Conservation (phyloP, 92 coral and sea anemone species). For the Micromussa lordhowensis region DNA sequence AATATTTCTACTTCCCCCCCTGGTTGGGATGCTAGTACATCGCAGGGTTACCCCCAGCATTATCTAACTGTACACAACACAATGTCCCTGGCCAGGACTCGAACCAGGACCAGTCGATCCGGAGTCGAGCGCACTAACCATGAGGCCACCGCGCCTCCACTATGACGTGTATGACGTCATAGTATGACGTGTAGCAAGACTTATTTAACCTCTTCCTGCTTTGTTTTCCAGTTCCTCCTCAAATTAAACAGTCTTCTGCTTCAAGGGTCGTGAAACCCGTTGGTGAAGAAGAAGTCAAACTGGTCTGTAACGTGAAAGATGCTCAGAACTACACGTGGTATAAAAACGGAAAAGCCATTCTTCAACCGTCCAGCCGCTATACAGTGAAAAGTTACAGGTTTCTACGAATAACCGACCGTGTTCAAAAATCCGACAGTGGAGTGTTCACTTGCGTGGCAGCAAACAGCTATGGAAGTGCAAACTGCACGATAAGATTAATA, state of each 20-base stretch:
- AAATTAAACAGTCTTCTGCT: conserved; percentile 13
- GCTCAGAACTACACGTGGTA: conserved; percentile 55
- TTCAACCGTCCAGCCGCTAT: neutral
- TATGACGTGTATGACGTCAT: too few relatives aligned
- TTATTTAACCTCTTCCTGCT: neutral
- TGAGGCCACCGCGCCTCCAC: too few relatives aligned
- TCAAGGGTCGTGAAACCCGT: conserved; percentile 38
- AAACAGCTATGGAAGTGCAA: conserved; percentile 43
- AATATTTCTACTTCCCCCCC: too few relatives aligned
- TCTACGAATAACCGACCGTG: conserved; percentile 50
- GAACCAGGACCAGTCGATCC: too few relatives aligned
- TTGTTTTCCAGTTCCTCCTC: conserved; percentile 31
- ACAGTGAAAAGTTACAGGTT: conserved; percentile 26
- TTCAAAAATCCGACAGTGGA: conserved; percentile 62
- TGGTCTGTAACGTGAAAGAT: conserved; percentile 48
- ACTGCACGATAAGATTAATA: conserved; percentile 24
- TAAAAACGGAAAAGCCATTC: conserved; percentile 43
- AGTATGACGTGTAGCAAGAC: neutral
- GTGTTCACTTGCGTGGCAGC: conserved; percentile 56
- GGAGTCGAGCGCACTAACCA: too few relatives aligned
- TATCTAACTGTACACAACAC: too few relatives aligned
- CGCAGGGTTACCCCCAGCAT: too few relatives aligned
- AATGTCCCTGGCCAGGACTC: too few relatives aligned
- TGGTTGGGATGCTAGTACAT: too few relatives aligned
- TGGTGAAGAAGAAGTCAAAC: conserved; percentile 51